A percentile compares a stretch with the other conserved stretches of the same genome.
These are phyloP conservation scores for Sitophilus oryzae DNA, from an alignment of 1,140 invertebrate genomes.

Conservation along the genomic window DNA sequence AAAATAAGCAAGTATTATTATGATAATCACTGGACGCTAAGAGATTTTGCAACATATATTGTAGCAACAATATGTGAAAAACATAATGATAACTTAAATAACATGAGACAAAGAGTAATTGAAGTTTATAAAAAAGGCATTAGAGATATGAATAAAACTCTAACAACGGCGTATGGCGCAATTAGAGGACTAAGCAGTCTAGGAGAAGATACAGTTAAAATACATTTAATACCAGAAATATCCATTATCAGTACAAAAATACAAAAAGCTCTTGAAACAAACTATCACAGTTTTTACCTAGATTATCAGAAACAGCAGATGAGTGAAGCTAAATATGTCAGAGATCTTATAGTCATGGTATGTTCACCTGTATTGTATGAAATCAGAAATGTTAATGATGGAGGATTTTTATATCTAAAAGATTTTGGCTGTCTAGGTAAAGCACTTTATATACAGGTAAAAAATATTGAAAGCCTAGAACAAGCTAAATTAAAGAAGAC, in stretches of 20 bases:
- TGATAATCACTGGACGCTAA: conserved; percentile 34
- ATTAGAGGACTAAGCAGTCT: conserved; percentile 31
- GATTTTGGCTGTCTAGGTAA: conserved; percentile 33
- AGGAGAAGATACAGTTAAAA: conserved; percentile 28
- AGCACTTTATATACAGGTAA: conserved; percentile 27
- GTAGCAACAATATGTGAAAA: conserved; percentile 25
- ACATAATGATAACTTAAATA: conserved; percentile 27
- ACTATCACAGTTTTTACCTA: conserved; percentile 6
- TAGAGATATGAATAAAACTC: conserved; percentile 20
- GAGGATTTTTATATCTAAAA: conserved; percentile 21
- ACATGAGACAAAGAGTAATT: conserved; percentile 27
- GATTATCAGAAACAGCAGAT: conserved; percentile 25
- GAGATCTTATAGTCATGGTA: conserved; percentile 23
- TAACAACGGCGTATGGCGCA: conserved; percentile 30
- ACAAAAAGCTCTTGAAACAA: conserved; percentile 23
- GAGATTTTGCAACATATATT: conserved; percentile 30
- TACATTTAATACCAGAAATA: conserved; percentile 20
- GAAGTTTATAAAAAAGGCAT: conserved; percentile 26
- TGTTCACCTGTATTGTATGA: conserved; percentile 28
- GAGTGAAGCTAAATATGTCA: conserved; percentile 27
- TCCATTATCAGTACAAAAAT: conserved; percentile 23
- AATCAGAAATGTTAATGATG: conserved; percentile 21
- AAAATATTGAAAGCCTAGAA: conserved; percentile 26
- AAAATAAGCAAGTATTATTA: conserved; percentile 32
- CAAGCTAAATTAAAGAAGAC: conserved; percentile 10